Evolutionary conservation across 2,113 vertebrate species (phyloP), one percentile per base, ranked within the genome.

Genomic region (Ailuropoda melanoleuca): DNA sequence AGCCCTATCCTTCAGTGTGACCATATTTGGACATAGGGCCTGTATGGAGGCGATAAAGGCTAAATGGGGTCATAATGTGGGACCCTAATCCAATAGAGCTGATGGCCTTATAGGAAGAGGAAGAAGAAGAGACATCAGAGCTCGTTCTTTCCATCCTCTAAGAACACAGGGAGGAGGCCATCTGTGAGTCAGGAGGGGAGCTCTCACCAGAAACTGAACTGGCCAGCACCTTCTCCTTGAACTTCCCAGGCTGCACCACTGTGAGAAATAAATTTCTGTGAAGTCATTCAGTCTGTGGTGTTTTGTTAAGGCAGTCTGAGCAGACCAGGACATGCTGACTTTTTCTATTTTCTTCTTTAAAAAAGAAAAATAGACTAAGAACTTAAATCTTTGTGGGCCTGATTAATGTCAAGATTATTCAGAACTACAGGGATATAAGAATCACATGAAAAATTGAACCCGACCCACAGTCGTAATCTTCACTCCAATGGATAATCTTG

Each of bases 391-490:
- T 78, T 82, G 48, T 92, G 43, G 21, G 11, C 8, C 53, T 85
- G 48, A 78, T n/a, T 82, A 48, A 77, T 80, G 93, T 77, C 4
- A 74, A 85, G 77, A 55, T 86, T 74, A 78, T 93, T 97, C 21
- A 60, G 50, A 90, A 75, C 39, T 85, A 18, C 48, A 50, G 62
- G 13, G 34, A 72, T 26, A 37, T 8, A 82, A 50, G 46, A 90
- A 90, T 87, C 86, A 89, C 6, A 34, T 62, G n/a, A 93, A 92
- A 90, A 87, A 19, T 34, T 43, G 48, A 93, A 55, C 29, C 39
- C 60, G 37, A 64, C 12, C 9, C 15, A 23, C 60, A 43, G 24
- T 23, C 14, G 50, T 88, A 48, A 66, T 58, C 15, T 6, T 87
- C 26, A 75, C 6, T 46, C n/a, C 83, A 37, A 15, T 70, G 46